Evolutionary conservation across 2,113 vertebrate species (phyloP).

Genomic region (Coryphaenoides rupestris): DNA sequence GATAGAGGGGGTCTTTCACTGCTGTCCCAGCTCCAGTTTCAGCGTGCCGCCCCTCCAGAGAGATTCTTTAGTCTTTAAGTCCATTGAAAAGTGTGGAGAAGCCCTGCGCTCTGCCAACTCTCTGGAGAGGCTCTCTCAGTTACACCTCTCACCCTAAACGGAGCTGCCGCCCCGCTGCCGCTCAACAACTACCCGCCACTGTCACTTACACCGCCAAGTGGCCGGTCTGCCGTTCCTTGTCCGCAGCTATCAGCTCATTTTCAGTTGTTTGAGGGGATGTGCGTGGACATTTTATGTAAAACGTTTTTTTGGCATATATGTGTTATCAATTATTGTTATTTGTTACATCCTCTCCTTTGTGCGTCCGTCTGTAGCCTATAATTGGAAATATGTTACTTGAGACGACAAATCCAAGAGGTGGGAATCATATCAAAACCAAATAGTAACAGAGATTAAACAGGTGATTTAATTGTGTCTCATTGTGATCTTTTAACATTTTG

Average conservation of each 20-base stretch:
- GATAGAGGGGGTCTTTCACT: not conserved
- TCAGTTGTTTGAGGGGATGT: not conserved
- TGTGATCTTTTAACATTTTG: too few species aligned
- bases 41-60: not conserved
- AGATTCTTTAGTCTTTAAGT: slow-evolving; percentile 1
- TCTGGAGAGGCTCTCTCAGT: too few species aligned
- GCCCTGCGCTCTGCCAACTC: not conserved
- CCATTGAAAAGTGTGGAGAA: not conserved
- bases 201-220: not conserved
- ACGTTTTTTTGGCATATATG: too few species aligned
- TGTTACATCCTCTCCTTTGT: too few species aligned
- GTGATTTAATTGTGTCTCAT: too few species aligned
- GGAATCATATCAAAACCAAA: too few species aligned
- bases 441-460: too few species aligned
- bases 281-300: not conserved
- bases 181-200: not conserved
- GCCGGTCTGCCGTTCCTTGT: slow-evolving; percentile 2
- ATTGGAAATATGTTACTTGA: too few species aligned
- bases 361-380: too few species aligned
- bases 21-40: slow-evolving; percentile 6
- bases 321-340: too few species aligned
- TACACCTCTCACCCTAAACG: too few species aligned
- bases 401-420: too few species aligned
- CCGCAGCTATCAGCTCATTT: slow-evolving; percentile 1
- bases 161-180: not conserved